A percentile compares a stretch with the other conserved stretches of the same genome.
Conservation (phyloP, 37 sponge, comb jelly and placozoan genomes). For the Oopsacas minuta region DNA sequence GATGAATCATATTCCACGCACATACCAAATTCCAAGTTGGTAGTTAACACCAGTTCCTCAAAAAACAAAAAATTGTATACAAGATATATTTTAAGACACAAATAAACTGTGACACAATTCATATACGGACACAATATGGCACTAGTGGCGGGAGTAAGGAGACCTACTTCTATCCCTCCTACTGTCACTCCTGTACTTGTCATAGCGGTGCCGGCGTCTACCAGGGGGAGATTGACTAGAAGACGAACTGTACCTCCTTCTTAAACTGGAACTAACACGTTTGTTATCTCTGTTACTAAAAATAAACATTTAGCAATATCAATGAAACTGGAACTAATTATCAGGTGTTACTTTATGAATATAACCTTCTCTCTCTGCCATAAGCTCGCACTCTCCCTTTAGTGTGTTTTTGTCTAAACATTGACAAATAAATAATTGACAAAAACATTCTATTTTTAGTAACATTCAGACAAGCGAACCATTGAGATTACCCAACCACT, state of each 20-base stretch:
- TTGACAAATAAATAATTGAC: neutral
- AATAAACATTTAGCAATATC: neutral
- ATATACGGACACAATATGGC: no score
- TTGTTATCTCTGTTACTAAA: neutral
- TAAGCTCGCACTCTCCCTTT: neutral
- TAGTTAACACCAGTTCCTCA: no score
- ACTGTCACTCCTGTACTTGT: neutral
- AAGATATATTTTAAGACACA: no score
- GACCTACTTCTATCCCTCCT: constrained; percentile 9
- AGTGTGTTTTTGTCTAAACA: neutral
- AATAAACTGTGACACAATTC: no score
- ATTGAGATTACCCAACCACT: constrained; percentile 7
- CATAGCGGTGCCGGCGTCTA: neutral
- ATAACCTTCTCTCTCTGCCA: neutral
- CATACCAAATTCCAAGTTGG: no score
- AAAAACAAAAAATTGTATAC: no score
- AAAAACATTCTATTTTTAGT: neutral
- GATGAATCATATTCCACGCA: no score
- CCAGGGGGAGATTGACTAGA: neutral
- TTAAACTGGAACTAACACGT: no score
- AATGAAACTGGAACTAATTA: no score
- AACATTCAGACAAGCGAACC: neutral
- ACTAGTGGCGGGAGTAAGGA: neutral
- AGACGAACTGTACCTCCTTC: no score
- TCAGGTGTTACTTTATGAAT: no score